Evolutionary conservation across 2,888 invertebrate genomes (phyloP).

Genomic region (Hirtodrosophila duncani): DNA sequence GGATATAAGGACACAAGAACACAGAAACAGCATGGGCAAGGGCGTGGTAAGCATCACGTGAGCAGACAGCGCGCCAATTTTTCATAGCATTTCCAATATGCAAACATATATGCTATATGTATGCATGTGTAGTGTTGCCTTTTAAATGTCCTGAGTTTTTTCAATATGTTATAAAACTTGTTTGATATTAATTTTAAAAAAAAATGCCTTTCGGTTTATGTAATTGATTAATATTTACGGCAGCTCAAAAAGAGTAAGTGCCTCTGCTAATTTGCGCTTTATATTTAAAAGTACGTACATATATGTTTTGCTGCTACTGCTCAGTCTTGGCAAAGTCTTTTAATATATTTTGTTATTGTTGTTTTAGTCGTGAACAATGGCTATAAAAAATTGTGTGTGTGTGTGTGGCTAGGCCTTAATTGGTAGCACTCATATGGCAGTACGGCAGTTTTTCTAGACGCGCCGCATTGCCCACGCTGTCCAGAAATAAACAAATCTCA

Average conservation of each 20-base stretch:
- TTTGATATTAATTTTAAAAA: slow-evolving; percentile 16
- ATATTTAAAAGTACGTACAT: neutral
- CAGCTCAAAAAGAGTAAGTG: slow-evolving; percentile 32
- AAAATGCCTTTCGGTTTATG: slow-evolving; percentile 19
- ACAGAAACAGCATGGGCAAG: slow-evolving; percentile 21
- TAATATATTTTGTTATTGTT: slow-evolving; percentile 37
- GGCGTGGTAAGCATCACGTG: slow-evolving; percentile 35
- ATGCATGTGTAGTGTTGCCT: slow-evolving; percentile 8
- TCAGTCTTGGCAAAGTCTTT: slow-evolving; percentile 69
- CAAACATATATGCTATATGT: too few species aligned
- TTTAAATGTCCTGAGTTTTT: slow-evolving; percentile 50
- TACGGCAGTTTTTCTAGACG: slow-evolving; percentile 44
- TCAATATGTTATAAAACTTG: slow-evolving; percentile 6
- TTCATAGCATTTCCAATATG: slow-evolving; percentile 2
- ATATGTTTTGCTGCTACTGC: slow-evolving; percentile 42
- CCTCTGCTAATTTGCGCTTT: slow-evolving; percentile 17
- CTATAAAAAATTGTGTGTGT: slow-evolving; percentile 51
- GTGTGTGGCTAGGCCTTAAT: slow-evolving; percentile 44
- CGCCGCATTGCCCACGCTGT: slow-evolving; percentile 47
- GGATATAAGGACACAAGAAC: too few species aligned
- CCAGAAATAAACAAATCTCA: slow-evolving; percentile 40
- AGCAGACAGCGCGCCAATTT: slow-evolving; percentile 48
- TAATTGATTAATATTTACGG: slow-evolving; percentile 23
- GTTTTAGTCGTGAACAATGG: slow-evolving; percentile 42
- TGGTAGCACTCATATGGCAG: slow-evolving; percentile 55